Evolutionary conservation across 1,140 invertebrate species (phyloP).

Genomic region (Drosophila ironensis): DNA sequence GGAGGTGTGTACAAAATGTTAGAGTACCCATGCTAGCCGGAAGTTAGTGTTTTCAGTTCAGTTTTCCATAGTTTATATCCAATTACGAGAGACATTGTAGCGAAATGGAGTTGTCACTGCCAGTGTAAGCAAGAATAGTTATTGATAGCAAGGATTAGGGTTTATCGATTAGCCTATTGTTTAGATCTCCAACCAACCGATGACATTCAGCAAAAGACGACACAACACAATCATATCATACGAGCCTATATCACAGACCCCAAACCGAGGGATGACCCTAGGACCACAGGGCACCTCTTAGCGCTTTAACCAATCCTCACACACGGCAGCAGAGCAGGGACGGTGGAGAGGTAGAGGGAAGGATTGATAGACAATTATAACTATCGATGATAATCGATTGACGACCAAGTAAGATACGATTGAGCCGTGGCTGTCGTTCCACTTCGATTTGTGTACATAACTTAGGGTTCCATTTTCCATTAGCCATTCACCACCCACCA

Average conservation of each 20-base stretch:
- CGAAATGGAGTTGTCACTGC: constrained; percentile 58
- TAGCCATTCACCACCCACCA: too few relatives aligned
- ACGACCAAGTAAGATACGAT: constrained; percentile 53
- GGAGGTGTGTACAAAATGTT: constrained; percentile 17
- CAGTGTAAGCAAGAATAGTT: constrained; percentile 50
- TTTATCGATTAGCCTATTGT: constrained; percentile 20
- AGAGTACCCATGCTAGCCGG: constrained; percentile 20
- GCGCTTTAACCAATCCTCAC: constrained; percentile 1
- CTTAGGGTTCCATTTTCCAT: constrained; percentile 7
- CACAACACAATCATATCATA: constrained; percentile 71
- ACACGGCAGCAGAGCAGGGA: too few relatives aligned
- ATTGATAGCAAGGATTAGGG: constrained; percentile 23
- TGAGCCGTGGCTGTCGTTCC: constrained; percentile 37
- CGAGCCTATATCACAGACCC: constrained; percentile 52
- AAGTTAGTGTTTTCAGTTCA: constrained; percentile 9
- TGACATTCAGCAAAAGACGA: constrained; percentile 54
- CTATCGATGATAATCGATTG: constrained; percentile 32
- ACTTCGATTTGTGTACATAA: constrained; percentile 39
- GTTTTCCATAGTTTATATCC: constrained; percentile 10
- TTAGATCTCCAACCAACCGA: constrained; percentile 14
- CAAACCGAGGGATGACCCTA: constrained; percentile 1
- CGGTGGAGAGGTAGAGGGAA: too few relatives aligned
- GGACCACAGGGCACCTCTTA: background rate
- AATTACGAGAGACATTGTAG: constrained; percentile 1
- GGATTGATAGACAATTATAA: background rate